Evolutionary conservation across 2,888 invertebrate genomes (phyloP).

Genomic region (Mycogona germanica): DNA sequence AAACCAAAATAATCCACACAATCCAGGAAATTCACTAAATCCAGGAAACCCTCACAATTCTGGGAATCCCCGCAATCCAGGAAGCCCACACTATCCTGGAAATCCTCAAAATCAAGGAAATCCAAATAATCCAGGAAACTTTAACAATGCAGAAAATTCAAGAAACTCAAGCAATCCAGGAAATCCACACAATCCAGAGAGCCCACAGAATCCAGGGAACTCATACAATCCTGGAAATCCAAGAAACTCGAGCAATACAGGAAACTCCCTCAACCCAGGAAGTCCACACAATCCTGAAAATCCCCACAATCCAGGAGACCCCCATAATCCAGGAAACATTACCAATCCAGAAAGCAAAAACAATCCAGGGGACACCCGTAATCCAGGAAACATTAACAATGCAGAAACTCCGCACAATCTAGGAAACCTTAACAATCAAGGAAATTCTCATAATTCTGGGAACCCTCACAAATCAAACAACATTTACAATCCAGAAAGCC

Average conservation of each 20-base stretch:
- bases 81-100: not conserved
- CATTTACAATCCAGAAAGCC: not conserved
- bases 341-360: not conserved
- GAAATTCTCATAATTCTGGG: not conserved
- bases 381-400: not conserved
- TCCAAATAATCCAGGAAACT: not conserved
- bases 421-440: not conserved
- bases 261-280: conserved; percentile 6
- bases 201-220: conserved; percentile 6
- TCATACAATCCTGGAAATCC: conserved; percentile 9
- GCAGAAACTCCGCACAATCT: not conserved
- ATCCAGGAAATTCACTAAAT: not conserved
- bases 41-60: not conserved
- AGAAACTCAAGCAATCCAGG: not conserved
- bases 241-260: not conserved
- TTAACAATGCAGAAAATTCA: conserved; percentile 1
- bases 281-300: conserved; percentile 5
- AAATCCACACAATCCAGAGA: not conserved
- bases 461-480: not conserved
- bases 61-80: conserved; percentile 1
- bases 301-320: not conserved
- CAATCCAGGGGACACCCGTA: not conserved
- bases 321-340: not conserved
- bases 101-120: conserved; percentile 11
- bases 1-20: not conserved